Evolutionary conservation across 2,888 invertebrate genomes (phyloP).

Genomic region (Drosophila fulvimacula): DNA sequence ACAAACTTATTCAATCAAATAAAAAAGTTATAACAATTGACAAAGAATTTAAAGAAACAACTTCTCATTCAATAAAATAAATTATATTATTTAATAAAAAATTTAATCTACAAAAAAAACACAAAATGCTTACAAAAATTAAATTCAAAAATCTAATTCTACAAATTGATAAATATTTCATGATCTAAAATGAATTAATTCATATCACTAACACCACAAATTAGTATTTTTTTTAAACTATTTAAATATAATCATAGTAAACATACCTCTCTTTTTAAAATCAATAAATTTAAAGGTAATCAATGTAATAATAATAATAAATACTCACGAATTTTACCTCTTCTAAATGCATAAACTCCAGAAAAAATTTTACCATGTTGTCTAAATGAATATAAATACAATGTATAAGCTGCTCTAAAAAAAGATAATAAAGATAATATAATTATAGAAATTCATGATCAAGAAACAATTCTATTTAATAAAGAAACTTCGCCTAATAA

Average conservation of each 20-base stretch:
- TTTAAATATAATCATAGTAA: slow-evolving; percentile 87
- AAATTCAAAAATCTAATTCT: slow-evolving; percentile 86
- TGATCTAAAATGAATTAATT: slow-evolving; percentile 86
- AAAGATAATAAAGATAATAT: background rate
- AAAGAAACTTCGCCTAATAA: background rate
- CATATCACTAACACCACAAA: slow-evolving; percentile 88
- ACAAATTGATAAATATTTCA: slow-evolving; percentile 86
- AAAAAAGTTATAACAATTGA: slow-evolving; percentile 86
- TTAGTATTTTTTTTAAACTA: slow-evolving; percentile 89
- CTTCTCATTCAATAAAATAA: slow-evolving; percentile 86
- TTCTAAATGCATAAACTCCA: slow-evolving; percentile 86
- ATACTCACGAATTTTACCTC: slow-evolving; percentile 86
- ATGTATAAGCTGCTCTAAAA: background rate
- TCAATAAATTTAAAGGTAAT: slow-evolving; percentile 87
- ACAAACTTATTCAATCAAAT: slow-evolving; percentile 88
- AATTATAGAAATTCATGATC: background rate
- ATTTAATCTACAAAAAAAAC: slow-evolving; percentile 84
- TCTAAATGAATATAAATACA: slow-evolving; percentile 63
- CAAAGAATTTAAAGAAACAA: slow-evolving; percentile 83
- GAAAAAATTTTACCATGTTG: slow-evolving; percentile 87
- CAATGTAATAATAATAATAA: slow-evolving; percentile 88
- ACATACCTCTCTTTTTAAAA: slow-evolving; percentile 86
- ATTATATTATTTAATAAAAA: slow-evolving; percentile 85
- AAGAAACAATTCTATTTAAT: slow-evolving; percentile 3
- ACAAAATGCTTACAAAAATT: slow-evolving; percentile 85